phyloP scores from a whole-genome alignment of 2,113 vertebrate species.

The Cinclus cinclus region DNA sequence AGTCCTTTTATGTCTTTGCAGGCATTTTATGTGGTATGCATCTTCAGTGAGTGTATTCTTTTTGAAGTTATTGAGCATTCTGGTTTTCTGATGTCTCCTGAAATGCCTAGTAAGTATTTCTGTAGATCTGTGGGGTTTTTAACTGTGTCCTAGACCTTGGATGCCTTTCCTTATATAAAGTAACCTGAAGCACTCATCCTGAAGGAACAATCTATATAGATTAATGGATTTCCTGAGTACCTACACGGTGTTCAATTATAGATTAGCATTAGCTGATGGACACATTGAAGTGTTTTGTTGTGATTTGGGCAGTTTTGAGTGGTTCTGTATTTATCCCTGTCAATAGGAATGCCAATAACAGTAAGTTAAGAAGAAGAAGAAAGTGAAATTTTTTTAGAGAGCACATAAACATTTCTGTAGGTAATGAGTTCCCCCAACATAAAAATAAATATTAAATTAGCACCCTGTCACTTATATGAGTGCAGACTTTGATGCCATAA shows the following conservation, averaged over 20 bases:
- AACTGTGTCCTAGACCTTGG: not conserved
- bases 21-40: not conserved
- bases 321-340: not conserved
- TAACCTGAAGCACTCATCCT: conserved; percentile 28
- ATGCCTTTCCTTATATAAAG: conserved; percentile 27
- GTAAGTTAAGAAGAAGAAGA: not conserved
- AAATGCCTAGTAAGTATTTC: not conserved
- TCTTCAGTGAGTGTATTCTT: not conserved
- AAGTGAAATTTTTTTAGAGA: not conserved
- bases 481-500: not conserved
- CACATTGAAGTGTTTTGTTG: not conserved
- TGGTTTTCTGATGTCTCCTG: not conserved
- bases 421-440: not conserved
- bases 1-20: not conserved
- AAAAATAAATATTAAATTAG: conserved; percentile 31
- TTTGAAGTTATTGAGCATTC: not conserved
- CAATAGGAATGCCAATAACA: not conserved
- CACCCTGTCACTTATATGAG: not conserved
- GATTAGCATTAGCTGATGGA: conserved; percentile 27
- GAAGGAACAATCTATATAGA: conserved; percentile 14
- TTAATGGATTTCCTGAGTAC: conserved; percentile 45
- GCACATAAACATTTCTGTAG: not conserved
- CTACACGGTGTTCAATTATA: conserved; percentile 13
- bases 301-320: not conserved
- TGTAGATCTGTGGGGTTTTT: not conserved